phyloP scores from a whole-genome alignment of 2,113 vertebrate species.

The Pygoscelis adeliae region DNA sequence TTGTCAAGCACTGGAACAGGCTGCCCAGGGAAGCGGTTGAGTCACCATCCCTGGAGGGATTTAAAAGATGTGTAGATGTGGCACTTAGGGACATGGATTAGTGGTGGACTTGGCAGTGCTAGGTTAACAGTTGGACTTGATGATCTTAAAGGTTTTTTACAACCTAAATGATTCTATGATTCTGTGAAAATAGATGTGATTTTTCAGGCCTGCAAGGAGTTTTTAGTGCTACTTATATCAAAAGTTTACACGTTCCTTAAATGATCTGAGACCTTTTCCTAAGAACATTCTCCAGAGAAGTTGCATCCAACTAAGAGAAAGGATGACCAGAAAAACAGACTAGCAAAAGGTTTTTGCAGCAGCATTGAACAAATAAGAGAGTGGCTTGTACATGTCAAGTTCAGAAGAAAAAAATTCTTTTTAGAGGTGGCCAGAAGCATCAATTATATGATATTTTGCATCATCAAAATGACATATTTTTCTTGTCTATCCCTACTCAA shows the following conservation, averaged over 20 bases:
- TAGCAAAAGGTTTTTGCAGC: background rate
- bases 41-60: background rate
- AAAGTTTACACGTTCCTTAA: background rate
- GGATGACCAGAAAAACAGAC: background rate
- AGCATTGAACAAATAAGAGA: background rate
- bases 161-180: background rate
- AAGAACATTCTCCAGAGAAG: background rate
- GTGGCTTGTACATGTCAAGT: rapidly evolving
- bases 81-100: background rate
- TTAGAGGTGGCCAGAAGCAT: background rate
- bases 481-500: background rate
- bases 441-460: background rate
- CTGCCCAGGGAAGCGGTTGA: background rate
- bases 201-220: background rate
- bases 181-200: background rate
- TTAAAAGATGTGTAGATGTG: background rate
- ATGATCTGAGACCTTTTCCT: background rate
- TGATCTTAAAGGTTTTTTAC: background rate
- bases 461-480: background rate
- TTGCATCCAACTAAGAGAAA: background rate
- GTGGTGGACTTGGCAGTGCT: background rate
- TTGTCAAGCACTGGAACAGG: background rate
- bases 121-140: background rate
- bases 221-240: background rate
- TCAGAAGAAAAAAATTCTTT: background rate